Conservation (phyloP, 2,113 vertebrate genomes). For the Istiophorus platypterus region DNA sequence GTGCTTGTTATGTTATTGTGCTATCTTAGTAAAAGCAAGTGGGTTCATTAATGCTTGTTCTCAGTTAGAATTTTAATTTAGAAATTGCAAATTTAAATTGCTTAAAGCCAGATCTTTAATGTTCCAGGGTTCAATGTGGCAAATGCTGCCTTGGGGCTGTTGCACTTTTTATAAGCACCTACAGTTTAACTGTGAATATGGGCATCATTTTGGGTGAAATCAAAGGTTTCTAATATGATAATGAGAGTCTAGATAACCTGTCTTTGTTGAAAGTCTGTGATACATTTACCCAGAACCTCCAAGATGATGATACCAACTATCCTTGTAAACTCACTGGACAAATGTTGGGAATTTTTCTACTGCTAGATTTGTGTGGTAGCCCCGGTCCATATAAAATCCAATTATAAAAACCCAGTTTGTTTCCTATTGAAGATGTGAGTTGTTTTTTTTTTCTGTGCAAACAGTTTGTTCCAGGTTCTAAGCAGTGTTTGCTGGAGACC, state of each 20-base stretch:
- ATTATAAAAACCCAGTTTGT: not conserved
- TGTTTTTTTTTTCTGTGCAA: not conserved
- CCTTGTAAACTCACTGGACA: not conserved
- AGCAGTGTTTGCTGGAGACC: not conserved
- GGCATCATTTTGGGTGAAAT: not conserved
- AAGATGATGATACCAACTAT: not conserved
- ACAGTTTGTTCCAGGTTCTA: not conserved
- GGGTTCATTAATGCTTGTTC: not conserved
- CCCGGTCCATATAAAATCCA: not conserved
- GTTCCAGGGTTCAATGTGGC: not conserved
- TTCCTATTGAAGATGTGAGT: not conserved
- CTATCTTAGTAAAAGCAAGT: not conserved
- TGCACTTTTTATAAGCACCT: not conserved
- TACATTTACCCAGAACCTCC: not conserved
- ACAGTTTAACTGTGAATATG: not conserved
- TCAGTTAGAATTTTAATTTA: not conserved
- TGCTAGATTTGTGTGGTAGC: not conserved
- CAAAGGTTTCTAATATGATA: slow-evolving; percentile 20
- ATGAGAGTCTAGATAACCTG: not conserved
- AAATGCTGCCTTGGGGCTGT: not conserved
- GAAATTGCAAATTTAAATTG: not conserved
- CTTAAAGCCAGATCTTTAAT: not conserved
- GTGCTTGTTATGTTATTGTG: no score
- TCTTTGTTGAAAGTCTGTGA: not conserved
- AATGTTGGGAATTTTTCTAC: not conserved